phyloP scores from a whole-genome alignment of 2,888 invertebrate species.

The Yponomeuta malinellus region DNA sequence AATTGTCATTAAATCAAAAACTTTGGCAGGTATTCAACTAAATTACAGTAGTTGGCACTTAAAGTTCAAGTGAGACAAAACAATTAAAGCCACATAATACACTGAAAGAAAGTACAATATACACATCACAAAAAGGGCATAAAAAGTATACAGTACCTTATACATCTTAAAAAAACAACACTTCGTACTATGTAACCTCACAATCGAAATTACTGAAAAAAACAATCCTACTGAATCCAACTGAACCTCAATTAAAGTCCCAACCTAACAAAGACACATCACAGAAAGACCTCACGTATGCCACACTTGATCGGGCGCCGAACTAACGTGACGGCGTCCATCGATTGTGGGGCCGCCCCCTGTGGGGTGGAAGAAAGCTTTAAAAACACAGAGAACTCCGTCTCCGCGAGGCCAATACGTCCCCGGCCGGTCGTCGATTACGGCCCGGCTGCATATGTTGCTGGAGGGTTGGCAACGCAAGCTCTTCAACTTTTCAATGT shows the following conservation, averaged over 20 bases:
- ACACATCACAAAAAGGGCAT: too few species aligned
- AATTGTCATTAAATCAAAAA: too few species aligned
- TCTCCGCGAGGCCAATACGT: constrained; percentile 71
- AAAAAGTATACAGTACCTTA: too few species aligned
- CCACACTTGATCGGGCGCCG: constrained; percentile 63
- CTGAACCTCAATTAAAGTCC: not conserved
- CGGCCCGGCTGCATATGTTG: constrained; percentile 56
- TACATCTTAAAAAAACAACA: too few species aligned
- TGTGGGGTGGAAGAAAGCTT: constrained; percentile 39
- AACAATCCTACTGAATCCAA: not conserved
- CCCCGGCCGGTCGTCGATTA: constrained; percentile 71
- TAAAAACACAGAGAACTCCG: constrained; percentile 55
- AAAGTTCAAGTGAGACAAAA: too few species aligned
- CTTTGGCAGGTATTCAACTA: too few species aligned
- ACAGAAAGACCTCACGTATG: constrained; percentile 69
- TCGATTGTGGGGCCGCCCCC: constrained; percentile 46
- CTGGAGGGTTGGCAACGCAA: constrained; percentile 38
- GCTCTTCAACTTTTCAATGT: not conserved
- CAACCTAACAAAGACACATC: constrained; percentile 52
- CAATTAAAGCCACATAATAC: too few species aligned
- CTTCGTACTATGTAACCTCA: too few species aligned
- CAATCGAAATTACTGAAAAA: not conserved
- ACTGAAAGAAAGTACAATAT: too few species aligned
- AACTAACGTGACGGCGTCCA: constrained; percentile 66
- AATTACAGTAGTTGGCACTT: too few species aligned